Evolutionary conservation across 2,113 vertebrate genomes (phyloP).

Genomic region (Esox niger): DNA sequence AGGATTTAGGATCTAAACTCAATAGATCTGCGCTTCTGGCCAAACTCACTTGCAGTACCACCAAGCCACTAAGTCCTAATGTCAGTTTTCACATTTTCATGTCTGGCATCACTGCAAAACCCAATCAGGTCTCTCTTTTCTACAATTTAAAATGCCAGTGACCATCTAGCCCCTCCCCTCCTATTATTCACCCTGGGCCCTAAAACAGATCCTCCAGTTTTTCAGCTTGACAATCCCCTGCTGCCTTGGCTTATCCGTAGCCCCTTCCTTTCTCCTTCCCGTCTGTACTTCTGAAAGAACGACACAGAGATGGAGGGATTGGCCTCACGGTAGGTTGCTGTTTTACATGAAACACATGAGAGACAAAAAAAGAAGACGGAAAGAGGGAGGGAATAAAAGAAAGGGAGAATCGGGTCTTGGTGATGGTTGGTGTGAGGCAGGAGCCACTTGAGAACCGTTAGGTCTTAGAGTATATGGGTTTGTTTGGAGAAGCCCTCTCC

Average conservation of each 20-base stretch:
- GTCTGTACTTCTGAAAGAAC: constrained; percentile 57
- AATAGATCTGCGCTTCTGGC: too few species aligned
- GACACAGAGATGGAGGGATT: constrained; percentile 66
- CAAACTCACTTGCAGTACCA: too few species aligned
- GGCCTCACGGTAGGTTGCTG: constrained; percentile 66
- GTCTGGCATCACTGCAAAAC: too few species aligned
- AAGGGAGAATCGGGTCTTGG: constrained; percentile 28
- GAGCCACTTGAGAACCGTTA: constrained; percentile 63
- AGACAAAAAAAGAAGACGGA: constrained; percentile 45
- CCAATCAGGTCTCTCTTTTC: background rate
- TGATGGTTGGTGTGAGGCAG: constrained; percentile 55
- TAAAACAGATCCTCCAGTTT: constrained; percentile 63
- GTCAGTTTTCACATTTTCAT: too few species aligned
- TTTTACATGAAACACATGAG: constrained; percentile 69
- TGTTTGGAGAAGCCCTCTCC: constrained; percentile 68
- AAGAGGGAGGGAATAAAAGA: constrained; percentile 1
- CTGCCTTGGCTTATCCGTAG: constrained; percentile 67
- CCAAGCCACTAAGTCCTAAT: too few species aligned
- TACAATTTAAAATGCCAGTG: constrained; percentile 22
- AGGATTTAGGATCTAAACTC: too few species aligned
- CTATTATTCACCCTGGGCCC: background rate
- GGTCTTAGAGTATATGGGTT: constrained; percentile 66
- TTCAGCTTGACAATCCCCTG: constrained; percentile 67
- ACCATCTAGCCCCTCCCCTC: constrained; percentile 33
- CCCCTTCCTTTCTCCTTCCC: constrained; percentile 65